Base-by-base conservation (phyloP, 2,888 invertebrate species). In the Poecilobothrus nobilitatus region DNA sequence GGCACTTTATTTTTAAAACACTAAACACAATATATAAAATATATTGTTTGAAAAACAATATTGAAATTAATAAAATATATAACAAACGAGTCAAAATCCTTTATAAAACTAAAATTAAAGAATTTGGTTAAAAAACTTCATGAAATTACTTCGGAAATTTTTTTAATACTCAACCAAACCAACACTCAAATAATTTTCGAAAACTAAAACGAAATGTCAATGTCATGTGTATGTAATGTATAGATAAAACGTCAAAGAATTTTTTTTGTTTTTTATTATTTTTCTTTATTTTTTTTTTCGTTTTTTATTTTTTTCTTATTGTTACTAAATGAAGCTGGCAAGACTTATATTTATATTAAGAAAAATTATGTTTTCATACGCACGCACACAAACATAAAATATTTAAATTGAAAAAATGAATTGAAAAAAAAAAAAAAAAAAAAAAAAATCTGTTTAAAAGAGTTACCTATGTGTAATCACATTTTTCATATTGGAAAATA, bases 201-300 rank as follows among this genome's bases (percentile, higher is more conserved):
- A 53, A 53, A 53, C 18, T 2, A 53, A 53, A 53, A 53, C 18
- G n/a, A 53, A 53, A 53, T 53, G 53, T 53, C 53, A 53, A 53
- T 53, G 53, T 53, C 53, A 53, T 53, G n/a, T 53, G 53, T 53
- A 53, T 53, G 53, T 44, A n/a, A n/a, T n/a, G 44, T 53, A 37
- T 37, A 18, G 53, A 53, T 15, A 53, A 53, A 53, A 53, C 53
- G 53, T 53, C 53, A 53, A 53, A 53, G 1, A 6, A 12, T 53
- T 53, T 53, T 53, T 53, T 53, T 18, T 18, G 2, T 53, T 8
- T 53, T 53, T 53, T 53, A 1, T n/a, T 18, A 3, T 53, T 53
- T 53, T 18, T 53, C 18, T 53, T 53, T 9, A 12, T 53, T 53
- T 9, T 53, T 4, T n/a, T 15, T 18, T 53, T 53, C 6, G 2